These are phyloP conservation scores for Porites lobata DNA, from an alignment of 92 coral and sea anemone species.

Conservation along the genomic window DNA sequence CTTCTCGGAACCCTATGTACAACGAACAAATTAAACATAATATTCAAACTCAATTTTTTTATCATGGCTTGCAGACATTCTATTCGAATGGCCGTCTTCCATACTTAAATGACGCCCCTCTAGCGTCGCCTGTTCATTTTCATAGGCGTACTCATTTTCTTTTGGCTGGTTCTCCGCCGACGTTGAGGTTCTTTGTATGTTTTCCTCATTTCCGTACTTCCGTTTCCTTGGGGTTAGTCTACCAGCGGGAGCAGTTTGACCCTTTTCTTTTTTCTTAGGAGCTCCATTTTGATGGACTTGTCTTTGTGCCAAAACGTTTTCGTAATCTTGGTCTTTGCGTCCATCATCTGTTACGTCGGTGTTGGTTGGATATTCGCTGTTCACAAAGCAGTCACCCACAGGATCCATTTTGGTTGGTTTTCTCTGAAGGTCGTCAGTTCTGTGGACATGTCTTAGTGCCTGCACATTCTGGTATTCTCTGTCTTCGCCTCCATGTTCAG, in stretches of 20 bases:
- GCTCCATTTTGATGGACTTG: too few relatives aligned
- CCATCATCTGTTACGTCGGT: too few relatives aligned
- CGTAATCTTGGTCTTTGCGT: too few relatives aligned
- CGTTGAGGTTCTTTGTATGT: neutral
- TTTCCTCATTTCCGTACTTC: neutral
- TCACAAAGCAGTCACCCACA: too few relatives aligned
- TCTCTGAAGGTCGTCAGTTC: too few relatives aligned
- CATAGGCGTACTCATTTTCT: neutral
- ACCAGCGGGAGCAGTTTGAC: neutral
- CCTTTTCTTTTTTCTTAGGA: neutral
- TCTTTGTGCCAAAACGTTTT: too few relatives aligned
- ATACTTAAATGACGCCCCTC: neutral
- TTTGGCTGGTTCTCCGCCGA: neutral
- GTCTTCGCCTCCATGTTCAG: neutral
- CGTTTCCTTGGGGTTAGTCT: neutral
- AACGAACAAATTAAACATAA: too few relatives aligned
- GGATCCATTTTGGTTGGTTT: too few relatives aligned
- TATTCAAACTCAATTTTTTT: too few relatives aligned
- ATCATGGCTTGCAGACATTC: too few relatives aligned
- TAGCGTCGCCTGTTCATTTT: neutral
- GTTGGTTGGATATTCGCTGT: too few relatives aligned
- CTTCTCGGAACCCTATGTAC: too few relatives aligned
- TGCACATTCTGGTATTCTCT: neutral
- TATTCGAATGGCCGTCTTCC: neutral
- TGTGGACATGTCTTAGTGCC: neutral